A percentile compares a stretch with the other conserved stretches of the same genome.
Conservation (phyloP, 2,113 vertebrate species). For the Neolamprologus sp. region DNA sequence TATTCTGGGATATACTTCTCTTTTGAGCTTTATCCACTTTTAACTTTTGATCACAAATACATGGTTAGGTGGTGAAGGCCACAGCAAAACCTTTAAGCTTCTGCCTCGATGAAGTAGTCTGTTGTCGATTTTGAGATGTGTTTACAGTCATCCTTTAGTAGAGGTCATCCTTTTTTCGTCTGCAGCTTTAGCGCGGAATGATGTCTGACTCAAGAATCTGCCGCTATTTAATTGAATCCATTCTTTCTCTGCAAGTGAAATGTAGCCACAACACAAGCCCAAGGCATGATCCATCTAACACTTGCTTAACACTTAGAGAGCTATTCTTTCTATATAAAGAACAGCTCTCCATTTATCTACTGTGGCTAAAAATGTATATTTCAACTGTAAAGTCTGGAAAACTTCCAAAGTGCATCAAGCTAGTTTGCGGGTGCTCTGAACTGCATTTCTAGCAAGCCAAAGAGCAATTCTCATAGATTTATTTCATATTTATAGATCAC, state of each 20-base stretch:
- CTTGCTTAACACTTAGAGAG: not conserved
- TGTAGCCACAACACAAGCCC: not conserved
- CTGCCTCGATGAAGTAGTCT: not conserved
- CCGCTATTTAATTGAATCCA: not conserved
- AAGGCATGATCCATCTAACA: not conserved
- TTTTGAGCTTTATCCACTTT: not conserved
- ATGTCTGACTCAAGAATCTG: not conserved
- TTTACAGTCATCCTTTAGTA: not conserved
- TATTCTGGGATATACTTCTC: not conserved
- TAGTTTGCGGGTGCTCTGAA: not conserved
- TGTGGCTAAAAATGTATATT: not conserved
- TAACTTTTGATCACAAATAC: not conserved
- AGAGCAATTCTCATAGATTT: not conserved
- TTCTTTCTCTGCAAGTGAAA: not conserved
- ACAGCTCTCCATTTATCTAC: not conserved
- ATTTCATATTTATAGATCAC: not conserved
- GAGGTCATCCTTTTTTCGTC: not conserved
- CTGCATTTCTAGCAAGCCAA: not conserved
- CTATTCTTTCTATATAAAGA: not conserved
- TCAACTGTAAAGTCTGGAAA: not conserved
- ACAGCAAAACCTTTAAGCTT: not conserved
- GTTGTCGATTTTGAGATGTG: not conserved
- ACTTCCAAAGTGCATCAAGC: not conserved
- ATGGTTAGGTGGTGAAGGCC: not conserved
- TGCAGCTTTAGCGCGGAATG: not conserved